These are phyloP conservation scores for Cricetomys ansorgei DNA, from an alignment of 2,113 vertebrate species.

Conservation along the genomic window DNA sequence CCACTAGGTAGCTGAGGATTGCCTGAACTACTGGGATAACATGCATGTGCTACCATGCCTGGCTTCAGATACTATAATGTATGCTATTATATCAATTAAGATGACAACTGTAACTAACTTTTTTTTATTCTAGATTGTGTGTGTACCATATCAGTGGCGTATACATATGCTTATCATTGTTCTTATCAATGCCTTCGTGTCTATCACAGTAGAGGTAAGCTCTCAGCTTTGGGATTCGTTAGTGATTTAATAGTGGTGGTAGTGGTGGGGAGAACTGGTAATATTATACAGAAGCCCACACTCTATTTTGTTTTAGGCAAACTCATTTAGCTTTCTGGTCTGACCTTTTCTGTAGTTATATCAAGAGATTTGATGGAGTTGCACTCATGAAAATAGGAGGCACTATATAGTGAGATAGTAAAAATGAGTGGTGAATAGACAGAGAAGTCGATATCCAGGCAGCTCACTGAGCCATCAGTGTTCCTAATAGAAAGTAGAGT, in stretches of 20 bases:
- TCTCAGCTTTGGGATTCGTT: slow-evolving; percentile 4
- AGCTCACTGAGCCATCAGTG: not conserved
- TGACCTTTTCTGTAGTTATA: not conserved
- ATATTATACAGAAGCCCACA: slow-evolving; percentile 6
- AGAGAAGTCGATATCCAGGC: not conserved
- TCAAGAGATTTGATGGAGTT: not conserved
- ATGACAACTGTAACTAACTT: slow-evolving; percentile 43
- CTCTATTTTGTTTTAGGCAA: not conserved
- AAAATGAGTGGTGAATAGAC: not conserved
- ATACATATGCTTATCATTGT: slow-evolving; percentile 90
- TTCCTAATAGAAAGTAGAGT: not conserved
- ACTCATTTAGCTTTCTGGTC: not conserved
- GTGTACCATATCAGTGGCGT: slow-evolving; percentile 94
- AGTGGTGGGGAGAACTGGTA: not conserved
- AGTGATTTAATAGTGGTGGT: not conserved
- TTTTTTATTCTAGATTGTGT: slow-evolving; percentile 91
- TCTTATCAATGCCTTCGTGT: slow-evolving; percentile 89
- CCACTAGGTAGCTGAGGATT: not conserved
- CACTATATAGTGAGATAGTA: not conserved
- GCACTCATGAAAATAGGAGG: not conserved
- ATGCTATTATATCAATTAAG: not conserved
- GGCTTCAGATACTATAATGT: not conserved
- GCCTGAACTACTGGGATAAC: not conserved
- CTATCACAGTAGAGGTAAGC: slow-evolving; percentile 95
- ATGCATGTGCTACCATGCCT: not conserved